A percentile compares a stretch with the other conserved stretches of the same genome.
Conservation (phyloP, 2,888 invertebrate genomes). For the Allophyes oxyacanthae region DNA sequence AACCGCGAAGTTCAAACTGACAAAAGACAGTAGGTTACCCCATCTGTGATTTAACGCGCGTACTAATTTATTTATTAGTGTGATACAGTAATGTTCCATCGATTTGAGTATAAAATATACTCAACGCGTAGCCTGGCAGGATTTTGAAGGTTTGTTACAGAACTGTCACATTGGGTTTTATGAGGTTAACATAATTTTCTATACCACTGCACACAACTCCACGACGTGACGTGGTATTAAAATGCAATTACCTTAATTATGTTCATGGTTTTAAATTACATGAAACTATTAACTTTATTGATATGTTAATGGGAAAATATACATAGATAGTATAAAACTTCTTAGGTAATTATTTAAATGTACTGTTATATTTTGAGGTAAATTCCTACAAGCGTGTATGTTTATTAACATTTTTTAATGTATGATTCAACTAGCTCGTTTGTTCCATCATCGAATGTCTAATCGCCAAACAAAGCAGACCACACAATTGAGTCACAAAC, state of each 20-base stretch:
- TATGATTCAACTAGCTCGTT: slow-evolving; percentile 2
- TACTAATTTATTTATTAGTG: too few species aligned
- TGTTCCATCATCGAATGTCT: neutral
- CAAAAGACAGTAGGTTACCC: too few species aligned
- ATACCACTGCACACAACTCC: too few species aligned
- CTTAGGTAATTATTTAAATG: slow-evolving; percentile 1
- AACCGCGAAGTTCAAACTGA: too few species aligned
- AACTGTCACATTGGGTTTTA: too few species aligned
- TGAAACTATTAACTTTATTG: slow-evolving; percentile 31
- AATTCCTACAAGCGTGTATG: neutral
- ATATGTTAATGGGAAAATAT: slow-evolving; percentile 37
- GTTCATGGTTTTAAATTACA: slow-evolving; percentile 8
- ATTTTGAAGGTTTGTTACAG: too few species aligned
- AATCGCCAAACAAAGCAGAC: slow-evolving; percentile 4
- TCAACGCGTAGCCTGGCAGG: too few species aligned
- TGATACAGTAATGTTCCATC: too few species aligned
- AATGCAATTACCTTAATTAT: slow-evolving; percentile 20
- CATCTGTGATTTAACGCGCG: too few species aligned
- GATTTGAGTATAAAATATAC: too few species aligned
- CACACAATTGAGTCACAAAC: neutral
- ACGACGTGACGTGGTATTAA: slow-evolving; percentile 17
- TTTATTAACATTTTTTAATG: neutral
- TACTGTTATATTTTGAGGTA: slow-evolving; percentile 1
- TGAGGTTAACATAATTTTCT: too few species aligned
- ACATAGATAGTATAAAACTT: slow-evolving; percentile 1